These are phyloP conservation scores for Leptinotarsa undecemlineata DNA, from an alignment of 1,140 invertebrate genomes.

Conservation along the genomic window DNA sequence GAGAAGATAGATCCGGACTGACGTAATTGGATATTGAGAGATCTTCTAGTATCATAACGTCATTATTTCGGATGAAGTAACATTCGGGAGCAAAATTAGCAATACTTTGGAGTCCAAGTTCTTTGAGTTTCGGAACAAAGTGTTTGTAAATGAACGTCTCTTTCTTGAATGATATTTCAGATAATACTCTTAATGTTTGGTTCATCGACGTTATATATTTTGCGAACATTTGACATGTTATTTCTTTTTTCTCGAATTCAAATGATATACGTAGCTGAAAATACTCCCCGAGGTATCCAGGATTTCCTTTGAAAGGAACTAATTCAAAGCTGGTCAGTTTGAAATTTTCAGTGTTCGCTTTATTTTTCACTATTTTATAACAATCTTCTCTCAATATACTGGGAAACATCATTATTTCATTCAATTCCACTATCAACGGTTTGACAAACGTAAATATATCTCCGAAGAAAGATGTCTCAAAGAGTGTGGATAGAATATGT, in stretches of 20 bases:
- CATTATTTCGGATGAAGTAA: not conserved
- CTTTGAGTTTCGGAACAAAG: not conserved
- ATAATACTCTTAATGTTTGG: not conserved
- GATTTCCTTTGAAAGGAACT: not conserved
- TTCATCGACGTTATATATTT: not conserved
- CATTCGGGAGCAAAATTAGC: not conserved
- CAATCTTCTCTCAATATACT: not conserved
- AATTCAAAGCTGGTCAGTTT: not conserved
- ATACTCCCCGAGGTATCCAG: not conserved
- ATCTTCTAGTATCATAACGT: not conserved
- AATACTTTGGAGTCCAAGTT: not conserved
- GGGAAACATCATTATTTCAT: not conserved
- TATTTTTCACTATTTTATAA: not conserved
- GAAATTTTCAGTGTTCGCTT: not conserved
- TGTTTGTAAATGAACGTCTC: not conserved
- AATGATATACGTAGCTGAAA: not conserved
- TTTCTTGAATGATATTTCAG: not conserved
- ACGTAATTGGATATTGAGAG: not conserved
- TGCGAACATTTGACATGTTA: not conserved
- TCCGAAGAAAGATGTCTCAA: not conserved
- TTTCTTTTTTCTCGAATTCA: not conserved
- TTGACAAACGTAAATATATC: not conserved
- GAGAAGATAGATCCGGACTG: not conserved
- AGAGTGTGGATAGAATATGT: not conserved
- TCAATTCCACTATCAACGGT: not conserved